These are phyloP conservation scores for Coturnix japonica DNA, from an alignment of 2,113 vertebrate species.

Conservation along the genomic window DNA sequence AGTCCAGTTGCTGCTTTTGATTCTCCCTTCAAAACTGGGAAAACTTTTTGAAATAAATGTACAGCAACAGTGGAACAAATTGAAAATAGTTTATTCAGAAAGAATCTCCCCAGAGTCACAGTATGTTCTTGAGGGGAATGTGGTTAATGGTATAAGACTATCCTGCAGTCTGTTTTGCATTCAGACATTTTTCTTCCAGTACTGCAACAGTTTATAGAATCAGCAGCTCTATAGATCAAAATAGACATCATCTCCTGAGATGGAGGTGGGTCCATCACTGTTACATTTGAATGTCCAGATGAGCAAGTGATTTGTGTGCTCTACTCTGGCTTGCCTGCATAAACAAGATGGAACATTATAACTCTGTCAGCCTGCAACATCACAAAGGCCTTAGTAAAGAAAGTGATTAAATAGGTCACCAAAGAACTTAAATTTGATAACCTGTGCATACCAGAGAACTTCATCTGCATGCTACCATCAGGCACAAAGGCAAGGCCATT, in stretches of 20 bases:
- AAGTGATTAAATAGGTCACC: background rate
- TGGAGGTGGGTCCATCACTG: background rate
- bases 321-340: background rate
- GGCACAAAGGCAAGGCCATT: background rate
- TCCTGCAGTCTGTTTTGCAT: background rate
- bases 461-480: background rate
- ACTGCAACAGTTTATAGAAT: background rate
- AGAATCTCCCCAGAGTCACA: background rate
- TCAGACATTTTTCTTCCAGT: background rate
- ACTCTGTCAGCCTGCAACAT: background rate
- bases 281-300: background rate
- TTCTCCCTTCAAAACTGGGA: background rate
- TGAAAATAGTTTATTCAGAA: background rate
- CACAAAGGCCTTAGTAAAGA: background rate
- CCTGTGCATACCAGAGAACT: background rate
- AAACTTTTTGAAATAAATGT: background rate
- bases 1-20: background rate
- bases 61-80: background rate
- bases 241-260: background rate
- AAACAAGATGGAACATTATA: background rate
- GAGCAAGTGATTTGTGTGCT: too few species aligned
- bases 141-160: background rate
- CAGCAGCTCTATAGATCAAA: background rate
- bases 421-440: background rate
- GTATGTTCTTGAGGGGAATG: background rate